Conservation (phyloP, 2,113 vertebrate genomes). For the Chinchilla lanigera region DNA sequence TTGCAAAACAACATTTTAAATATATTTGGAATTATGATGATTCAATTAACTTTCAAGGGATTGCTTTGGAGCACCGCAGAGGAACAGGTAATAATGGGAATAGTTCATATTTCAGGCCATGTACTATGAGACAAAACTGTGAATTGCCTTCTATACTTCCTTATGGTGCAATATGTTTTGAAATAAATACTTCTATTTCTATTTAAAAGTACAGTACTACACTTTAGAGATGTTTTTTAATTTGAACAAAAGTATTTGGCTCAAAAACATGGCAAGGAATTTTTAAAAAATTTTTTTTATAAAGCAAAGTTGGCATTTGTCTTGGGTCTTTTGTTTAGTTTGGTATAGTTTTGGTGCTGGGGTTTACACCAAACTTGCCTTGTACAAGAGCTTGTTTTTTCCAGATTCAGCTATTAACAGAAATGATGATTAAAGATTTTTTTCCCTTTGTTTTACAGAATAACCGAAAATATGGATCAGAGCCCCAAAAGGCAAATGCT, state of each 20-base stretch:
- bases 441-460: slow-evolving; percentile 86
- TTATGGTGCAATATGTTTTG: not conserved
- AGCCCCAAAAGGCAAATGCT: slow-evolving; percentile 88
- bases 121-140: not conserved
- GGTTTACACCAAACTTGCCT: not conserved
- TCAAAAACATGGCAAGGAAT: slow-evolving; percentile 4
- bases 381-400: not conserved
- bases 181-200: slow-evolving; percentile 18
- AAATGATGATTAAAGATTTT: slow-evolving; percentile 38
- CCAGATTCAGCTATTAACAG: slow-evolving; percentile 13
- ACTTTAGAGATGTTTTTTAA: not conserved
- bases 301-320: not conserved
- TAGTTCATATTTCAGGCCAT: not conserved
- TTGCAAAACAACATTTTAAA: slow-evolving; percentile 9
- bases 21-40: not conserved
- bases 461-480: slow-evolving; percentile 86
- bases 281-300: not conserved
- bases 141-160: not conserved
- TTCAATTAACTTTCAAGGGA: not conserved
- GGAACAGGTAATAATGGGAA: not conserved
- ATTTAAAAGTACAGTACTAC: slow-evolving; percentile 29
- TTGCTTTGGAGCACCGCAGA: not conserved
- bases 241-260: not conserved
- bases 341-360: not conserved
- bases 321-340: not conserved